Evolutionary conservation across 2,888 invertebrate species (phyloP).

Genomic region (Sinopyrophorus schimmeli): DNA sequence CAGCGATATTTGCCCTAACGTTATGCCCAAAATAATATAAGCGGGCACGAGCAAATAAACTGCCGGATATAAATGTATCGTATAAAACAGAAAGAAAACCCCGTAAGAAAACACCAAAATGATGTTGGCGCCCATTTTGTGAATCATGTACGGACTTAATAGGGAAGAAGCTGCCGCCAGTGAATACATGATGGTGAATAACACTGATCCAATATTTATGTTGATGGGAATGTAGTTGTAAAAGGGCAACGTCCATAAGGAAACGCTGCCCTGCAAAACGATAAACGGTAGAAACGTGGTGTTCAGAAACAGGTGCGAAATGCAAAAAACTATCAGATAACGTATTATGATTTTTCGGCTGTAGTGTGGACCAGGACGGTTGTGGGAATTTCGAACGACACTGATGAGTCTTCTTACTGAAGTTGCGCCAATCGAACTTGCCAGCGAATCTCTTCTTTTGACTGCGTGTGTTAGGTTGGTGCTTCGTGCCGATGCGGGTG

Average conservation of each 20-base stretch:
- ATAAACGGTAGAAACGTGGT: constrained; percentile 67
- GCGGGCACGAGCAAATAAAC: constrained; percentile 60
- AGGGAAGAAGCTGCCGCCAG: constrained; percentile 63
- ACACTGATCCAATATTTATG: constrained; percentile 60
- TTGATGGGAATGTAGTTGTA: constrained; percentile 30
- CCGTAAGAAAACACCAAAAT: constrained; percentile 57
- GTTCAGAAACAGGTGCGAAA: constrained; percentile 66
- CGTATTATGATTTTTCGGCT: constrained; percentile 57
- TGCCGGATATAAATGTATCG: constrained; percentile 63
- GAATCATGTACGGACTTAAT: constrained; percentile 59
- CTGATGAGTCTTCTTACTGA: constrained; percentile 76
- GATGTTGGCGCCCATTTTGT: constrained; percentile 58
- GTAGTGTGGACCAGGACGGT: constrained; percentile 54
- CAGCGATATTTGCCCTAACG: constrained; percentile 54
- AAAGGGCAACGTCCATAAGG: constrained; percentile 54
- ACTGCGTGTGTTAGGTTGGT: constrained; percentile 39
- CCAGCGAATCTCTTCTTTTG: constrained; percentile 68
- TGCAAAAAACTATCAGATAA: constrained; percentile 61
- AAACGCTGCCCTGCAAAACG: constrained; percentile 60
- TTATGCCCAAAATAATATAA: constrained; percentile 62
- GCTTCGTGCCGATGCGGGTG: constrained; percentile 25
- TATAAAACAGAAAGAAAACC: constrained; percentile 63
- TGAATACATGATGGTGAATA: constrained; percentile 65
- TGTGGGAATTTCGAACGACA: constrained; percentile 53
- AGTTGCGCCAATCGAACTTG: constrained; percentile 75